Base-by-base conservation (phyloP, 2,888 invertebrate species). In the Aporophyla lueneburgensis region DNA sequence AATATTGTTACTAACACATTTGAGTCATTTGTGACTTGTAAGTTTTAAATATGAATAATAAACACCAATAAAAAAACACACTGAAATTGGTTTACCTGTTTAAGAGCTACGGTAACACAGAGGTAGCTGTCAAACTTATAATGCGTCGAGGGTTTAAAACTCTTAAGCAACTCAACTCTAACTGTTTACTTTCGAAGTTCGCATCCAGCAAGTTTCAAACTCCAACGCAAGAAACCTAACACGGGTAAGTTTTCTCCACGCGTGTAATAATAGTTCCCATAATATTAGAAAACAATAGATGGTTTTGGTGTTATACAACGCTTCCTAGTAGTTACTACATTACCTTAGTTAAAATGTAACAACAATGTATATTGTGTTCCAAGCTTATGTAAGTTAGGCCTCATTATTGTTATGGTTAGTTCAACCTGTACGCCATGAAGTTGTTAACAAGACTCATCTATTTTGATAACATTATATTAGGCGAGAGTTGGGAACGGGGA, bases 201-300 rank as follows among this genome's bases (percentile, higher is more conserved):
- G 5, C 21, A 40, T 56, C 24, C n/a, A 61, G n/a, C 19, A 80
- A 63, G 40, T 53, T 14, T 74, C 43, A 56, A 51, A 75, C 43
- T 66, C 7, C 16, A 58, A 58, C 33, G 2, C 24, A 40, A 58
- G 19, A 65, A 58, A 71, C 49, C 33, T 33, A 33, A 72, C 46
- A 56, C 69, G 33, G 61, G 61, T 33, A 71, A 27, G n/a, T 59
- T 63, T 68, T 61, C 10, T 40, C 33, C 16, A 40, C 40, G 33
- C 46, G 78, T 56, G 56, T 67, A 70, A 58, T 24, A 72, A 19
- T 67, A 62, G 69, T 80, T 84, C 77, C 72, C 81, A 84, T 84
- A 86, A 76, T 68, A 84, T 67, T 53, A 33, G 54, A 62, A 65
- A 72, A 84, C 84, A 85, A 86, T 86, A 27, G 78, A 12, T 75